Evolutionary conservation across 2,888 invertebrate genomes (phyloP).

Genomic region (Lasioglossum morio): DNA sequence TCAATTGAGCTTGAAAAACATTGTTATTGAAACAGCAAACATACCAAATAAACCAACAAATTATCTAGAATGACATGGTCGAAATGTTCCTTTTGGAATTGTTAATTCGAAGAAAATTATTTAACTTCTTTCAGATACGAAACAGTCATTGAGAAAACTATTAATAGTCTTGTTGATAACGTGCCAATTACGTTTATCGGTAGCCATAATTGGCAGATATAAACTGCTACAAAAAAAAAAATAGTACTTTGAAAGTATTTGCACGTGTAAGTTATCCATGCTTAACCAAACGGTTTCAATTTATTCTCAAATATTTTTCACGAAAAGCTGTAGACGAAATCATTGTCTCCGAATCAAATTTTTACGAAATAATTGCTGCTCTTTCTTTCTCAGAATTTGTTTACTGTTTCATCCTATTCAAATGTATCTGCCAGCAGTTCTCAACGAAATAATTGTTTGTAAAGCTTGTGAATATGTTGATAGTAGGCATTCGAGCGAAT

Average conservation of each 20-base stretch:
- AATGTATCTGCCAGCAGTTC: background rate
- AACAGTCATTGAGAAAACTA: background rate
- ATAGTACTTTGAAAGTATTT: background rate
- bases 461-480: background rate
- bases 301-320: too few relatives aligned
- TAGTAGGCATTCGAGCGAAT: background rate
- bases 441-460: background rate
- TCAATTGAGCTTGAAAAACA: background rate
- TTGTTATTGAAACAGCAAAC: background rate
- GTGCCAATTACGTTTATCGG: background rate
- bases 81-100: background rate
- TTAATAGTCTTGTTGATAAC: background rate
- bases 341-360: too few relatives aligned
- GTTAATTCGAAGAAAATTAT: background rate
- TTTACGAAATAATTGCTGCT: background rate
- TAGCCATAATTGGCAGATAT: background rate
- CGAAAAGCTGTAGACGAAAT: too few relatives aligned
- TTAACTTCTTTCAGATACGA: background rate
- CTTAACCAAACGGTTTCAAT: too few relatives aligned
- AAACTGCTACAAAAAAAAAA: background rate
- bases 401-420: background rate
- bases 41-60: background rate
- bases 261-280: too few relatives aligned
- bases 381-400: background rate
- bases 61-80: background rate